Evolutionary conservation across 2,888 invertebrate genomes (phyloP).

Genomic region (Acleris emargana): DNA sequence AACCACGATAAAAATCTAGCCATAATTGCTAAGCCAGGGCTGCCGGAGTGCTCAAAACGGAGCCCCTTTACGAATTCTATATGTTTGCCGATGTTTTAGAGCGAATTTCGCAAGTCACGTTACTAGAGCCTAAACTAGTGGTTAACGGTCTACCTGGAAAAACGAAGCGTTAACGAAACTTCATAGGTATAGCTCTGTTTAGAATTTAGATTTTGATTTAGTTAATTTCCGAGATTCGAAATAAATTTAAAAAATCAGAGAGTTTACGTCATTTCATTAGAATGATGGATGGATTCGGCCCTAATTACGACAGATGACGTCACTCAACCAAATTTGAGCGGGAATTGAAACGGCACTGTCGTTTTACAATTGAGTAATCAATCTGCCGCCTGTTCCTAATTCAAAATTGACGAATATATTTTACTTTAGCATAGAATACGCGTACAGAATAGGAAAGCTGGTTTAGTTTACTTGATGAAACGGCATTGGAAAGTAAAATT

Average conservation of each 20-base stretch:
- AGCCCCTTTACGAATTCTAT: conserved; percentile 43
- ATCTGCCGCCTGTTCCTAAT: conserved; percentile 34
- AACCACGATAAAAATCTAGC: conserved; percentile 51
- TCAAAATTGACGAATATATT: conserved; percentile 28
- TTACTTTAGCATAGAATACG: conserved; percentile 19
- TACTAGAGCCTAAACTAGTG: conserved; percentile 10
- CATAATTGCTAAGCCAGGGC: conserved; percentile 55
- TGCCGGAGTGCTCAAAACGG: conserved; percentile 43
- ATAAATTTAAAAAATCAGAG: conserved; percentile 20
- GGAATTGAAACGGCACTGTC: conserved; percentile 47
- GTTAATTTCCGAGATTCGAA: neutral
- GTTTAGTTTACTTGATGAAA: conserved; percentile 10
- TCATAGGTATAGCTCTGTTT: neutral
- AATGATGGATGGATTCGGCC: conserved; percentile 64
- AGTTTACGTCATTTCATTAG: conserved; percentile 61
- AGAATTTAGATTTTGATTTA: neutral
- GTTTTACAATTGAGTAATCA: conserved; percentile 38
- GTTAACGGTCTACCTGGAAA: conserved; percentile 1
- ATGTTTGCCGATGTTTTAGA: conserved; percentile 44
- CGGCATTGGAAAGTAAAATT: conserved; percentile 26
- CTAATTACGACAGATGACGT: conserved; percentile 66
- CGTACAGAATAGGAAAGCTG: conserved; percentile 1
- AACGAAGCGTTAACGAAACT: neutral
- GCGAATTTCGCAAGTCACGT: conserved; percentile 28
- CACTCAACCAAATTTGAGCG: conserved; percentile 52